Evolutionary conservation across 2,888 invertebrate genomes (phyloP), one percentile per base, ranked within the genome.

Genomic region (Sinohyriopsis cumingii): DNA sequence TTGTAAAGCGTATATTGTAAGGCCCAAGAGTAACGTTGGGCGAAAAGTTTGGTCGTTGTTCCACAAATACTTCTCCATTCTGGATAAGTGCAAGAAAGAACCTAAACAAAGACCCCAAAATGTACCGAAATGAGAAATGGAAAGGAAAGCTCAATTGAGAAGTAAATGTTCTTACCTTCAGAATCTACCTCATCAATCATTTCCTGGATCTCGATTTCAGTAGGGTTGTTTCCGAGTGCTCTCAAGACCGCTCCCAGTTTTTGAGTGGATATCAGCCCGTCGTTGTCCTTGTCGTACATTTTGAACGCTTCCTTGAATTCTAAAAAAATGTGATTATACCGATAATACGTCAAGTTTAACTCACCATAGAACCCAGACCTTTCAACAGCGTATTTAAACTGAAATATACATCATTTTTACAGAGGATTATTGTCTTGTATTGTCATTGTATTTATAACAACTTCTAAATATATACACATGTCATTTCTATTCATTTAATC

Each of bases 111-210:
- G 0, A 12, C 22, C 15, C 20, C 22, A 18, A 63, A 25, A 45
- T 24, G 24, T 18, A 63, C 22, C 20, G n/a, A 45, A 45, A n/a
- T 12, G 12, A 12, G 3, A 45, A 45, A 12, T 45, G 45, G 15
- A 15, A 45, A 33, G 0, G 7, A 45, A 45, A 45, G 12, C 12
- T 15, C 9, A 33, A 33, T 33, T 55, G 22, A 20, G 7, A 25
- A 19, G 45, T 61, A 12, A 64, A 25, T 63, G 6, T 19, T 18
- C 69, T 56, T 65, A 82, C 82, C 80, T 67, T 80, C 79, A 15
- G 80, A 75, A 56, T 82, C 82, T 1, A 79, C 77, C 64, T 80
- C 80, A 60, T 82, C 79, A 19, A 82, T 80, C 80, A 82, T 82
- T 64, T 82, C 82, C 54, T 80, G 82, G n/a, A 82, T 77, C 63